Evolutionary conservation across 1,140 invertebrate species (phyloP).

Genomic region (Rhynchophorus ferrugineus): DNA sequence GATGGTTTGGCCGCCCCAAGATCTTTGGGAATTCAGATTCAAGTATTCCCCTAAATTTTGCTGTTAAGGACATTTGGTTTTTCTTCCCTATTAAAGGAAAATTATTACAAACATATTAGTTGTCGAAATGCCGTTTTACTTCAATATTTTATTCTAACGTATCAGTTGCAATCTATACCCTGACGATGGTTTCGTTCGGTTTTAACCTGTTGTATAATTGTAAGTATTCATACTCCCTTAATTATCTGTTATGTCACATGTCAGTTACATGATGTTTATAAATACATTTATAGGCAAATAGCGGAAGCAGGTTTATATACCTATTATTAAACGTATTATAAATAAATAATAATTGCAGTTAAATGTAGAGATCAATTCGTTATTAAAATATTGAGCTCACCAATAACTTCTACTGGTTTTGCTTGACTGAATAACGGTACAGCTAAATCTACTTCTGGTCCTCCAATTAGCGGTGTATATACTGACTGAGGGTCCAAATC

Average conservation of each 20-base stretch:
- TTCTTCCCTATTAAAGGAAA: conserved; percentile 1
- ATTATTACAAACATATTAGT: conserved; percentile 2
- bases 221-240: too few species aligned
- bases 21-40: conserved; percentile 19
- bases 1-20: conserved; percentile 12
- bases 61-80: conserved; percentile 11
- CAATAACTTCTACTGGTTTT: conserved; percentile 18
- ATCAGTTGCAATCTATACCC: too few species aligned
- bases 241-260: too few species aligned
- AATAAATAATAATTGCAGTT: too few species aligned
- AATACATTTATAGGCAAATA: too few species aligned
- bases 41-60: conserved; percentile 21
- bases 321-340: too few species aligned
- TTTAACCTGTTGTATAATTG: too few species aligned
- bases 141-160: not conserved
- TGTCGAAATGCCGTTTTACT: not conserved
- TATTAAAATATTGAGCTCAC: conserved; percentile 4
- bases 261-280: too few species aligned
- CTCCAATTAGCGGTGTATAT: conserved; percentile 34
- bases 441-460: conserved; percentile 33
- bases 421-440: conserved; percentile 34
- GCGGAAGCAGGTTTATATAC: too few species aligned
- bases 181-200: too few species aligned
- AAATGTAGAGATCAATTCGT: too few species aligned
- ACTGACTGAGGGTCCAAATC: conserved; percentile 29